Conservation (phyloP, 1,140 invertebrate species). For the Grapholita molesta region DNA sequence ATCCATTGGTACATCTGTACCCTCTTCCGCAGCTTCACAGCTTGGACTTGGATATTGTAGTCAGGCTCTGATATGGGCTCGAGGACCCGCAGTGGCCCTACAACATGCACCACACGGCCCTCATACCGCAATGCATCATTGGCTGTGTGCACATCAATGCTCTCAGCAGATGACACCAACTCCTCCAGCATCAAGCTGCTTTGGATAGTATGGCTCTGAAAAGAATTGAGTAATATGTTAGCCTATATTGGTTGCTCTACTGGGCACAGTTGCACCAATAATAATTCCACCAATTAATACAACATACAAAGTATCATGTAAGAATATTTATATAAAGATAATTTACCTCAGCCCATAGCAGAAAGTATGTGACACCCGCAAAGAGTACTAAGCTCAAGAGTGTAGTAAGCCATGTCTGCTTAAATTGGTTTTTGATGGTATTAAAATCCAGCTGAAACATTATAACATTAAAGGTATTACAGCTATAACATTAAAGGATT, state of each 20-base stretch:
- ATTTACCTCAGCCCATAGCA: constrained; percentile 67
- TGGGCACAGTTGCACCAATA: too few species aligned
- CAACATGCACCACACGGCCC: constrained; percentile 87
- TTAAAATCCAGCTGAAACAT: constrained; percentile 51
- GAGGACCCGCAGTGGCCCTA: constrained; percentile 84
- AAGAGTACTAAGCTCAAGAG: constrained; percentile 59
- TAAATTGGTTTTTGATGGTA: constrained; percentile 54
- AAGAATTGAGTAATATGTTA: constrained; percentile 19
- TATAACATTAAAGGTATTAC: too few species aligned
- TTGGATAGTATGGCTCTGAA: constrained; percentile 64
- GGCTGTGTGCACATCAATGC: constrained; percentile 56
- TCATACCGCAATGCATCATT: constrained; percentile 78
- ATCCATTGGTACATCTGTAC: constrained; percentile 97
- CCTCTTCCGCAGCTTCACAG: constrained; percentile 85
- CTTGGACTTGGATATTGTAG: constrained; percentile 87
- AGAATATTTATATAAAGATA: neutral
- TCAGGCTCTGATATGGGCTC: constrained; percentile 89
- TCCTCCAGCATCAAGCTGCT: constrained; percentile 68
- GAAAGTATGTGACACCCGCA: constrained; percentile 64
- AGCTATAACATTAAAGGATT: too few species aligned
- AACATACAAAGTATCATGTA: too few species aligned
- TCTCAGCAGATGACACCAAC: constrained; percentile 53
- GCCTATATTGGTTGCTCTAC: too few species aligned
- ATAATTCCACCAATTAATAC: neutral
- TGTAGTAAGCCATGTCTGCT: constrained; percentile 65